phyloP scores from a whole-genome alignment of 2,113 vertebrate genomes.

The Psophia crepitans region DNA sequence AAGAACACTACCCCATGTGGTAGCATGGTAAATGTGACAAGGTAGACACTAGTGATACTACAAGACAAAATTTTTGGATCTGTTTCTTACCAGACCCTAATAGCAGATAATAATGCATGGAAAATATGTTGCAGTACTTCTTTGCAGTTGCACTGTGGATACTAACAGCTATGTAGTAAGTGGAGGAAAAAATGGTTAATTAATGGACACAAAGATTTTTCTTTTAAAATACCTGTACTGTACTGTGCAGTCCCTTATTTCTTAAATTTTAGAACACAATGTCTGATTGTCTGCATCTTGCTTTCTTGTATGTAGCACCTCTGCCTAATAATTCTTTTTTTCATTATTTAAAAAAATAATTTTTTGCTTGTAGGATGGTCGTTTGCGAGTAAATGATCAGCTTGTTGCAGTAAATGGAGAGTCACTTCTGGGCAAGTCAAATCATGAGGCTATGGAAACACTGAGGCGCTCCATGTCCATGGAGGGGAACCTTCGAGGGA shows the following conservation, averaged over 20 bases:
- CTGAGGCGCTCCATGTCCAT: constrained; percentile 95
- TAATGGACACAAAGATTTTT: background rate
- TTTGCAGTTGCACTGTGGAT: background rate
- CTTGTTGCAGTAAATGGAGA: constrained; percentile 95
- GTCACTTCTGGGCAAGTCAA: constrained; percentile 88
- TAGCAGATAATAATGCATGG: background rate
- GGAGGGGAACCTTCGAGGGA: constrained; percentile 92
- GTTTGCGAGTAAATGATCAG: constrained; percentile 89
- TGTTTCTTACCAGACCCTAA: background rate
- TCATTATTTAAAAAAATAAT: background rate
- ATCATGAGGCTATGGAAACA: constrained; percentile 96
- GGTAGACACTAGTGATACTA: background rate
- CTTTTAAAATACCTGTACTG: background rate
- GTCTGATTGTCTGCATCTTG: background rate
- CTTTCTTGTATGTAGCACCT: background rate
- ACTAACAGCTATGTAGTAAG: background rate
- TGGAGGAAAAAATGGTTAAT: background rate
- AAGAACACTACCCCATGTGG: background rate
- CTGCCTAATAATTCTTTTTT: background rate
- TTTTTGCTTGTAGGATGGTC: constrained; percentile 82
- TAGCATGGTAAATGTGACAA: background rate
- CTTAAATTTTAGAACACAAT: background rate
- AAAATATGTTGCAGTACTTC: background rate
- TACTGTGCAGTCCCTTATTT: background rate
- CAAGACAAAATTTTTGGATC: background rate